Conservation (phyloP, 2,113 vertebrate species). For the Thermophis baileyi region DNA sequence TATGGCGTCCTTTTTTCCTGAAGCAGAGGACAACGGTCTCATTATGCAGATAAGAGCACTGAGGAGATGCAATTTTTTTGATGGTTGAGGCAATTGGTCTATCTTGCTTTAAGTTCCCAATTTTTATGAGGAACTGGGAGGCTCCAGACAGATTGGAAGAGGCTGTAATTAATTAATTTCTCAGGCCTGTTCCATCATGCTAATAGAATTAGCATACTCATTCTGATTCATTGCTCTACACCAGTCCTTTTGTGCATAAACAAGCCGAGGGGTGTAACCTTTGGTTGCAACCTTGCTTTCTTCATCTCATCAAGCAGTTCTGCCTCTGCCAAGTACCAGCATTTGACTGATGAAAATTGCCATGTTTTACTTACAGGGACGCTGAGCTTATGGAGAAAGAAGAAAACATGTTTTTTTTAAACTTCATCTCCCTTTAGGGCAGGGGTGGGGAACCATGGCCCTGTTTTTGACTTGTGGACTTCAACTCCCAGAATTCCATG, state of each 20-base stretch:
- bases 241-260: neutral
- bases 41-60: neutral
- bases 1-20: neutral
- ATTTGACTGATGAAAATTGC: neutral
- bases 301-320: neutral
- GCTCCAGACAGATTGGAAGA: neutral
- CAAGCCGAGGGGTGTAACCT: neutral
- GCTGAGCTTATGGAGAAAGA: neutral
- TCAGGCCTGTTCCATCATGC: neutral
- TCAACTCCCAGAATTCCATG: neutral
- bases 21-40: neutral
- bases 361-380: neutral
- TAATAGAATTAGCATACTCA: constrained; percentile 2
- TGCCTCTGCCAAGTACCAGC: neutral
- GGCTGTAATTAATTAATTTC: constrained; percentile 10
- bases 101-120: neutral
- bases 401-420: neutral
- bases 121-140: neutral
- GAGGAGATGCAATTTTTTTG: neutral
- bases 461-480: neutral
- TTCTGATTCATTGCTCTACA: constrained; percentile 18
- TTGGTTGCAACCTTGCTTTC: neutral
- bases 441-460: neutral
- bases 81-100: neutral
- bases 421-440: neutral